Evolutionary conservation across 2,888 invertebrate species (phyloP), one percentile per base, ranked within the genome.

Genomic region (Drosophila paramelanica): DNA sequence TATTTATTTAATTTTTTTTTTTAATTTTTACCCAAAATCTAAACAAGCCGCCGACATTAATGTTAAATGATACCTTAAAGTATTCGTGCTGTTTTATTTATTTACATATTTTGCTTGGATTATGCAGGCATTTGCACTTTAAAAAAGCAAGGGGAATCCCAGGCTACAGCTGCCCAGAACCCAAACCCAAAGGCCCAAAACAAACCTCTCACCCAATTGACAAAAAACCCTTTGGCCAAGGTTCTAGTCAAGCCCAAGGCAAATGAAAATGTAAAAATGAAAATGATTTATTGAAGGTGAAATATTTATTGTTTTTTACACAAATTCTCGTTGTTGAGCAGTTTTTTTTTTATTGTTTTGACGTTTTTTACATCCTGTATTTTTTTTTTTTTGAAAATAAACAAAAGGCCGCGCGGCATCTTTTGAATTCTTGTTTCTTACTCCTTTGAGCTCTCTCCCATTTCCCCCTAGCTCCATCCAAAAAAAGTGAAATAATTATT

Each of bases 251-350:
- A 8, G 41, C 31, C 41, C 47, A 42, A 59, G 27, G 41, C 66
- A 66, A 66, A 74, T 53, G 58, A 27, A 74, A 69, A 67, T 64
- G 58, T 46, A 50, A 64, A 78, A 76, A 79, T 77, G 50, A 86
- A 90, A 86, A 90, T 91, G 91, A 91, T 91, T 91, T 91, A 91
- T 91, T 91, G 90, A 89, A 89, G 89, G 84, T 86, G 78, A 90
- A 91, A 91, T 91, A 90, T 91, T 90, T 91, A 90, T 90, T 90
- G 90, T 90, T 90, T 86, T 89, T 89, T 84, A 76, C 62, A 75
- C 67, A 78, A 77, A 73, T 79, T 78, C 72, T 71, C 69, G 68
- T 61, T 52, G 58, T 67, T 77, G 45, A 53, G 50, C 57, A 55
- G 38, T 61, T 60, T 56, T 58, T 64, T 56, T 58, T 64, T 64